Evolutionary conservation across 2,113 vertebrate species (phyloP).

Genomic region (Falco punctatus): DNA sequence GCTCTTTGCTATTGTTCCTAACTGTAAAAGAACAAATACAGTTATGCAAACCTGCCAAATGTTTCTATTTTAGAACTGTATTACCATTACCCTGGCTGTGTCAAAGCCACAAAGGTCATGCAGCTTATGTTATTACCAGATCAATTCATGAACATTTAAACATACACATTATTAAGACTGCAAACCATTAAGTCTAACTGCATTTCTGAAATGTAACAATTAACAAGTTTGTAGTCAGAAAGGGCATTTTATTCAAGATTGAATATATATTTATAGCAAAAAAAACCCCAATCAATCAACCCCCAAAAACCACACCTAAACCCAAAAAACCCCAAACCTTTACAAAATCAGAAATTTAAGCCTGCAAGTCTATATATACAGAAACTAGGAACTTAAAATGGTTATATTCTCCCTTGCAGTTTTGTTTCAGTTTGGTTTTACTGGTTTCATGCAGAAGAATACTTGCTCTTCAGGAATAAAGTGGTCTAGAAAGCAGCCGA

Average conservation of each 20-base stretch:
- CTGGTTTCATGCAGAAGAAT: neutral
- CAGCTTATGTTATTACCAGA: neutral
- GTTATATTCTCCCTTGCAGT: neutral
- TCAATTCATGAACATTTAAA: neutral
- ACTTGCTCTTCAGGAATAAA: neutral
- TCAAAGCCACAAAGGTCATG: neutral
- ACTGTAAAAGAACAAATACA: neutral
- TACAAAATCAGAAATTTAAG: neutral
- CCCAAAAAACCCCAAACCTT: neutral
- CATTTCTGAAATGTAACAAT: neutral
- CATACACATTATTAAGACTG: neutral
- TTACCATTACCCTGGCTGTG: neutral
- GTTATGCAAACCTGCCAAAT: neutral
- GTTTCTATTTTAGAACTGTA: neutral
- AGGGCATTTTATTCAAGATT: neutral
- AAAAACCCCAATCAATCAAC: neutral
- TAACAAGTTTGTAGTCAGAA: neutral
- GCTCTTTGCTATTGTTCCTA: neutral
- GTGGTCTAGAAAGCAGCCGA: neutral
- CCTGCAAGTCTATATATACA: neutral
- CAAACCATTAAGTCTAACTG: neutral
- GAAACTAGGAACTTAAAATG: neutral
- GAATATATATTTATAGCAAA: neutral
- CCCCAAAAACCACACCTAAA: neutral
- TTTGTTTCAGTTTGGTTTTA: conserved; percentile 17